Conservation (phyloP, 2,797 vertebrate species). For the Garrulus glandarius region DNA sequence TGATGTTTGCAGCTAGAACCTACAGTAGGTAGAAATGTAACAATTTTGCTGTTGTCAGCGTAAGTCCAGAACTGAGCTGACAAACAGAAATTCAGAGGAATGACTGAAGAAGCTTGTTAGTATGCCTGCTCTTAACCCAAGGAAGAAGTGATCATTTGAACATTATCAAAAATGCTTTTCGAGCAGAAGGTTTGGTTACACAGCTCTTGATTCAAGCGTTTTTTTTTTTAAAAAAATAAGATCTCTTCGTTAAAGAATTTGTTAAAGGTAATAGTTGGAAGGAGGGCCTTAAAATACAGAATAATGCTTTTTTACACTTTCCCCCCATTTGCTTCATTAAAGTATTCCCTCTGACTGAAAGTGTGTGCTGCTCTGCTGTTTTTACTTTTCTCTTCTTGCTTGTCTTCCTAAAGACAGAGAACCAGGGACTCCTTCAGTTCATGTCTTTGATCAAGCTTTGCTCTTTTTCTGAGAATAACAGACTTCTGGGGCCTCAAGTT, state of each 20-base stretch:
- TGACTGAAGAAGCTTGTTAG: background rate
- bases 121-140: background rate
- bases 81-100: background rate
- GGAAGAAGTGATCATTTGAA: background rate
- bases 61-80: background rate
- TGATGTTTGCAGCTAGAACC: slow-evolving; percentile 3
- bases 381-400: background rate
- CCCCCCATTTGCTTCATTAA: background rate
- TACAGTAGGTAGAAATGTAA: background rate
- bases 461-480: background rate
- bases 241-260: background rate
- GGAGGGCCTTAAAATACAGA: background rate
- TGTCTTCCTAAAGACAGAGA: background rate
- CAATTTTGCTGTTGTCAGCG: slow-evolving; percentile 31
- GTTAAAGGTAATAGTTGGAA: background rate
- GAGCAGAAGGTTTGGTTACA: background rate
- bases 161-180: background rate
- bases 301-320: background rate
- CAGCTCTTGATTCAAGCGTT: background rate
- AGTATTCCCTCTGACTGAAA: background rate
- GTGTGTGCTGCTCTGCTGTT: background rate
- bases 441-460: background rate
- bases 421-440: background rate
- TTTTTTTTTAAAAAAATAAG: too few relatives aligned
- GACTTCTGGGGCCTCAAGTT: background rate